Base-by-base conservation (phyloP, 2,797 vertebrate species). In the Myotis findleyi region DNA sequence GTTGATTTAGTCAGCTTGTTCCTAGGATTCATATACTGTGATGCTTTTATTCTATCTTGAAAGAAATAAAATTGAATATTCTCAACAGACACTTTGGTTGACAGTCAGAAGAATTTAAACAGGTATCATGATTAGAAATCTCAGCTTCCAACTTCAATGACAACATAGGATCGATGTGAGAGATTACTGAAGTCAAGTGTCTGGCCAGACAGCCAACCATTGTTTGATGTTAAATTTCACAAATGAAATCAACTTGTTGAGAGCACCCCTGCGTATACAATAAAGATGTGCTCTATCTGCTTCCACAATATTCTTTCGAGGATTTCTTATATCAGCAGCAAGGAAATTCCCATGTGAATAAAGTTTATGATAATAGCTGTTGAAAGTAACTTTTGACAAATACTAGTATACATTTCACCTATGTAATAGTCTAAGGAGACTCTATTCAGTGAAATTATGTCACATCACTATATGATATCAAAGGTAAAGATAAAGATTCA, bases 81-180 rank as follows among this genome's bases (percentile, higher is more conserved):
- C 88, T 92, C 51, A 79, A 59, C n/a, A 77, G 87, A 93, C 9
- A 82, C 44, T 53, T 75, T 81, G 95, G 25, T 71, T 76, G 57
- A 77, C 57, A 88, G 69, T 44, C 30, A 73, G 62, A 92, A 64
- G 76, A 95, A 88, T 89, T 72, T 71, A 76, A 91, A 85, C 72
- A 88, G 44, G 23, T 81, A 84, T 64, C n/a, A 76, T 96, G 84
- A 87, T 95, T 95, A 84, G 71, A 94, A 96, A 95, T 95, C 41
- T 96, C 77, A 82, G 38, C 55, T 64, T 79, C 33, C 53, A 96
- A 27, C 51, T 94, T 91, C 66, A 96, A 3, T 95, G 91, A 90
- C 20, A 87, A 85, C 18, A 36, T 91, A 41, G 64, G 82, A 91
- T 94, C 0, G 2, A 80, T 91, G 93, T 33, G 30, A 73, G 44